Base-by-base conservation (phyloP, 2,888 invertebrate species). In the Phorcus lineatus region DNA sequence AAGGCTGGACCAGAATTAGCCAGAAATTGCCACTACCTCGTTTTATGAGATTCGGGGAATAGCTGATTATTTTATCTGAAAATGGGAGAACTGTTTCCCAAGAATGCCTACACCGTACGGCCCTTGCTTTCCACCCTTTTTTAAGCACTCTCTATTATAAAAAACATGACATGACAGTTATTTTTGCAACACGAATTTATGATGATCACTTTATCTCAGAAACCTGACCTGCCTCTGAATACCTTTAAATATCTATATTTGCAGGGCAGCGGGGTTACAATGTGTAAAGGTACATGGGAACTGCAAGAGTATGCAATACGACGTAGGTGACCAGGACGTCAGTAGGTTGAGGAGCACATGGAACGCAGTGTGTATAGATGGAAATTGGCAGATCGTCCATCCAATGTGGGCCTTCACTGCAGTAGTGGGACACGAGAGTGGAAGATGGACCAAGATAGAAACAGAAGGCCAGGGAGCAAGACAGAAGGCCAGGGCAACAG, bases 331-430 rank as follows among this genome's bases (percentile, higher is more conserved):
- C 17, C 86, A 85, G 77, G 87, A 89, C 79, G 80, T 87, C 13
- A 55, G 54, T 0, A 77, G 82, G 16, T 81, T 88, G 74, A 83
- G 80, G n/a, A 87, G 86, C 74, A 88, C 89, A 57, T 91, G 91
- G 91, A 88, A 86, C 55, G 89, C 90, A 7, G 90, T 90, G 9
- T 85, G 85, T 70, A 82, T 91, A 24, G 88, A 88, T 66, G 88
- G 85, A 9, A 81, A 84, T 52, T 91, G 91, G 91, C 84, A 90
- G 53, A 80, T 91, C 22, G 78, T 91, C 16, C 90, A 91, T 76
- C 86, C 89, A 3, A 86, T 87, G 82, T 88, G 91, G 84, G 89
- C 91, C 0, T 89, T 87, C 74, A 88, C 88, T 11, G 74, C 40
- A 36, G 78, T 78, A 2, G 9, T 70, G 81, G 53, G 82, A 79